These are phyloP conservation scores for Quadroppia sp. DNA, from an alignment of 2,888 invertebrate species.

Conservation along the genomic window DNA sequence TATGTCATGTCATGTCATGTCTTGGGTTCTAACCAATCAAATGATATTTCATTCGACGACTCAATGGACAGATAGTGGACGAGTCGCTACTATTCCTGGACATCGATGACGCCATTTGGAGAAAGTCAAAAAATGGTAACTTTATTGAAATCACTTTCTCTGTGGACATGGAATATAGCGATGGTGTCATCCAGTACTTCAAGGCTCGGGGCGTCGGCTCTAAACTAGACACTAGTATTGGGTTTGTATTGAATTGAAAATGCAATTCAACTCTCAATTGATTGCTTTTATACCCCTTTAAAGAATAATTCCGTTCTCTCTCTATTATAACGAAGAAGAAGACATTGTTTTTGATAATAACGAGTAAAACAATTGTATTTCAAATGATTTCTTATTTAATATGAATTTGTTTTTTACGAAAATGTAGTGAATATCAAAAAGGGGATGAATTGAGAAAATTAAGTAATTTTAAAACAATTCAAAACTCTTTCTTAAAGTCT, in stretches of 20 bases:
- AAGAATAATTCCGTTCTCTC: conserved; percentile 44
- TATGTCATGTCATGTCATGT: too few species aligned
- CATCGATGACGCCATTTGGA: conserved; percentile 61
- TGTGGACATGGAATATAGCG: conserved; percentile 42
- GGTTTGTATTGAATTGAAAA: conserved; percentile 18
- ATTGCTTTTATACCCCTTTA: background rate
- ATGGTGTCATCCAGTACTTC: conserved; percentile 42
- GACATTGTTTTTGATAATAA: conserved; percentile 18
- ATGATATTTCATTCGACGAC: background rate
- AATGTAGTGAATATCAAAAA: background rate
- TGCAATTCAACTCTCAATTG: background rate
- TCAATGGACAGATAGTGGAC: conserved; percentile 55
- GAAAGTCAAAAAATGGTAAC: conserved; percentile 56
- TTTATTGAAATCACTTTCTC: conserved; percentile 56
- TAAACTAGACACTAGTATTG: conserved; percentile 33
- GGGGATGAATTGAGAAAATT: conserved; percentile 16
- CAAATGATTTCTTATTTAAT: background rate
- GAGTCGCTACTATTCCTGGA: conserved; percentile 58
- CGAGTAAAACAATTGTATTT: too few species aligned
- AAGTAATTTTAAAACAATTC: conserved; percentile 46
- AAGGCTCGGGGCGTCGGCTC: conserved; percentile 31
- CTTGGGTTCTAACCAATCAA: background rate
- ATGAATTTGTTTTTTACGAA: background rate
- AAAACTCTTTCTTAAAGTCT: conserved; percentile 60
- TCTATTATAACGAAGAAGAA: conserved; percentile 38